A percentile compares a stretch with the other conserved stretches of the same genome.
These are phyloP conservation scores for Lepeophtheirus salmonis DNA, from an alignment of 1,140 invertebrate species.

Conservation along the genomic window DNA sequence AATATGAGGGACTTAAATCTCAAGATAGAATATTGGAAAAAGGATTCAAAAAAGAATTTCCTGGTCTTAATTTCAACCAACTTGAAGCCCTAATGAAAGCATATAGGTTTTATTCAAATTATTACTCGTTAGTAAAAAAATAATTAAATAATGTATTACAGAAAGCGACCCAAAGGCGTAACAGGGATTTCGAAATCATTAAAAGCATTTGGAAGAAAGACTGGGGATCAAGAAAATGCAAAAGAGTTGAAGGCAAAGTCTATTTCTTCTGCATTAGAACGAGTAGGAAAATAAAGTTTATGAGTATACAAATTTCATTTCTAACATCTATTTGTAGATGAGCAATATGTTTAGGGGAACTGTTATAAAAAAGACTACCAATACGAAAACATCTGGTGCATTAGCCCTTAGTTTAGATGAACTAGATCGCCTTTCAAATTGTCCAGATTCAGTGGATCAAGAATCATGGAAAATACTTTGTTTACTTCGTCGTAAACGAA, in stretches of 20 bases:
- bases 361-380: not conserved
- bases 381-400: not conserved
- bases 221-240: not conserved
- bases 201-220: not conserved
- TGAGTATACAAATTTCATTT: not conserved
- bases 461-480: slow-evolving; percentile 10
- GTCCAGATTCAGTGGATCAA: slow-evolving; percentile 6
- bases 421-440: slow-evolving; percentile 1
- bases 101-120: too few relatives aligned
- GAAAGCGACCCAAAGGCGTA: not conserved
- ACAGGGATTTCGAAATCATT: not conserved
- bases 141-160: not conserved
- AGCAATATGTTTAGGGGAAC: slow-evolving; percentile 6
- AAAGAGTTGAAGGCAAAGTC: slow-evolving; percentile 7
- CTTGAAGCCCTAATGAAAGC: slow-evolving; percentile 12
- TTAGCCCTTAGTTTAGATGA: slow-evolving; percentile 1
- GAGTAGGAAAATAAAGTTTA: not conserved
- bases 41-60: slow-evolving; percentile 17
- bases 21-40: slow-evolving; percentile 13
- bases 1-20: not conserved
- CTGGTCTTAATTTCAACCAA: slow-evolving; percentile 12
- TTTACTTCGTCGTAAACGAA: not conserved
- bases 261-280: not conserved
- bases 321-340: not conserved
- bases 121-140: too few relatives aligned